Base-by-base conservation (phyloP, 2,888 invertebrate species). In the Drosophila neoperkinsi region DNA sequence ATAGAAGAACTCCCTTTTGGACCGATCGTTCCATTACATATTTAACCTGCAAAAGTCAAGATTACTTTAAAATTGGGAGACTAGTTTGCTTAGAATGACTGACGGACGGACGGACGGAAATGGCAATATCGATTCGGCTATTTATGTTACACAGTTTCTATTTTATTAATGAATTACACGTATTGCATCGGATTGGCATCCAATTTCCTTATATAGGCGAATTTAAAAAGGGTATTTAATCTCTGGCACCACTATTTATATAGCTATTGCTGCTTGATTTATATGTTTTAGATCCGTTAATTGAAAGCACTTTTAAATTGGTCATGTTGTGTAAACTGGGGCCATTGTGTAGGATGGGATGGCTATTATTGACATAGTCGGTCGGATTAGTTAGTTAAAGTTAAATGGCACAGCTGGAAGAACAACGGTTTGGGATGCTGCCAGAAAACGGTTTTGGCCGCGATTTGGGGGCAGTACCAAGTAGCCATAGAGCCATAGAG, bases 371-470 rank as follows among this genome's bases (percentile, higher is more conserved):
- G 71, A 59, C 67, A 59, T 28, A 38, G 67, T 30, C 25, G 51
- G 59, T 57, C 46, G 49, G 60, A 60, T 67, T 63, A 64, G 71
- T 67, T 71, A 68, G 65, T 67, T 67, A 67, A 71, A 51, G 52
- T 33, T 79, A 84, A 85, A 80, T 79, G 65, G 86, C 80, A 85
- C 88, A 79, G 68, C 70, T 43, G 50, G 68, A 43, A 69, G 53
- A 51, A 69, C 71, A 71, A 74, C 77, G 57, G 53, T 55, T 55
- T 36, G 25, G 33, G 74, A 58, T 61, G 53, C 57, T 56, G 72
- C 73, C 21, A 11, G 41, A n/a, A n/a, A 58, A 53, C 52, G 51
- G 55, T 57, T 77, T 69, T 57, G 62, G 63, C 73, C 55, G 65
- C 78, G 56, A 56, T 69, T 70, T 59, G 34, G 46, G 57, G 70